Evolutionary conservation across 2,797 vertebrate species (phyloP).

Genomic region (Channa striata): DNA sequence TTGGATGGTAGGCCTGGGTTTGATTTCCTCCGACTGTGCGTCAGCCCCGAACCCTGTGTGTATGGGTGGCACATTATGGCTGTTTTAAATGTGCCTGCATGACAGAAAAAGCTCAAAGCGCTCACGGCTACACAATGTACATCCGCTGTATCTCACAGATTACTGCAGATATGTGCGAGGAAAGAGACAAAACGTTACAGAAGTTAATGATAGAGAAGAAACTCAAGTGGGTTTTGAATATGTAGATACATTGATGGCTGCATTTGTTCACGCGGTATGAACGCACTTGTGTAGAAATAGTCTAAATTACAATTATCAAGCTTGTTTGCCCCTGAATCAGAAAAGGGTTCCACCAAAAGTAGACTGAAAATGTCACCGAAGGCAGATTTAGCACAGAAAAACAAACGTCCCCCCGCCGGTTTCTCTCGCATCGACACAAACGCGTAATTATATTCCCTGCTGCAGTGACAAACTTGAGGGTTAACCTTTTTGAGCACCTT

Average conservation of each 20-base stretch:
- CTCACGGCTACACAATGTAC: neutral
- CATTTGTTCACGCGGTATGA: neutral
- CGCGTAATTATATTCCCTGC: slow-evolving; percentile 29
- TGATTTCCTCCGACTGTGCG: neutral
- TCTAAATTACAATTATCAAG: neutral
- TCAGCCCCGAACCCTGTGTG: neutral
- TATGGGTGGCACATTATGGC: slow-evolving; percentile 32
- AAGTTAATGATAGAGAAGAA: slow-evolving; percentile 6
- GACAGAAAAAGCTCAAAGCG: slow-evolving; percentile 7
- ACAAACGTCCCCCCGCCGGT: neutral
- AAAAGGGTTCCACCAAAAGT: neutral
- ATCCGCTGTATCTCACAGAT: neutral
- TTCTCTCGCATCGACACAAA: slow-evolving; percentile 3
- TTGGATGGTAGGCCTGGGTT: neutral
- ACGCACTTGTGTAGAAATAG: neutral
- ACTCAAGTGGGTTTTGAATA: neutral
- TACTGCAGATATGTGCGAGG: neutral
- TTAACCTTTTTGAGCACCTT: slow-evolving; percentile 37
- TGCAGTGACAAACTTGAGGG: slow-evolving; percentile 13
- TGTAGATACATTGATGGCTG: neutral
- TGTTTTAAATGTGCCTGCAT: slow-evolving; percentile 24
- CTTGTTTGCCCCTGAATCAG: slow-evolving; percentile 7
- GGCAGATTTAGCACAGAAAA: neutral
- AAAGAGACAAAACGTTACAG: neutral
- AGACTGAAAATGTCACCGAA: slow-evolving; percentile 13